Evolutionary conservation across 1,140 invertebrate species (phyloP), one percentile per base, ranked within the genome.

Genomic region (Agrypnia vestita): DNA sequence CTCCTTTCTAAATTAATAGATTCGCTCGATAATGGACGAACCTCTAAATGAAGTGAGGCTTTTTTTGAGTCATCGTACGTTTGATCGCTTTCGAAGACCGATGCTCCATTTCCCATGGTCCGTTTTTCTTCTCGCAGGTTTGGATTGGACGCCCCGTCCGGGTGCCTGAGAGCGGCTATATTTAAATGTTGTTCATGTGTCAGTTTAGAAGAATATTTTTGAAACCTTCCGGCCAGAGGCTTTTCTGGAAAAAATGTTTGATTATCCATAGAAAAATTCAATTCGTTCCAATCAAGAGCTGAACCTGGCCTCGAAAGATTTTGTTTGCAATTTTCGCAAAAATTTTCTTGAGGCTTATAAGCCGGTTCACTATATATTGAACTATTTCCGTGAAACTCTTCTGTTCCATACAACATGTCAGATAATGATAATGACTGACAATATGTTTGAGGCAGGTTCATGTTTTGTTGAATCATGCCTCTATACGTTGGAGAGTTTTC

Each of bases 91-190:
- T 92, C 90, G 82, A 91, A 90, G 10, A 90, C 90, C 0, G 92
- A 92, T 3, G 92, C 92, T 0, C 94, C 94, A 82, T 93, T 95
- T 6, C 93, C 92, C 0, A 94, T 94, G 84, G 92, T 87, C 84
- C 93, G 84, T 75, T 89, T 90, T 89, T 94, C 94, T 87, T 93
- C 93, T 53, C 92, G 92, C 83, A 97, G 90, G 90, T 96, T 96
- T 11, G 96, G 95, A 91, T 97, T 96, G 4, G 96, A 97, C 35
- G 96, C 95, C 51, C 96, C 96, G 85, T 97, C 96, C 0, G 96
- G 96, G 89, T 97, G 95, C 84, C 95, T 91, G 12, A 96, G 87
- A 77, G 93, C 93, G 4, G 95, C 94, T 86, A 96, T 93, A 83
- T 94, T 87, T 8, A 80, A 19, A 69, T 78, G 82, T 71, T 82